Evolutionary conservation across 2,888 invertebrate genomes (phyloP), one percentile per base, ranked within the genome.

Genomic region (Cataglyphis livida): DNA sequence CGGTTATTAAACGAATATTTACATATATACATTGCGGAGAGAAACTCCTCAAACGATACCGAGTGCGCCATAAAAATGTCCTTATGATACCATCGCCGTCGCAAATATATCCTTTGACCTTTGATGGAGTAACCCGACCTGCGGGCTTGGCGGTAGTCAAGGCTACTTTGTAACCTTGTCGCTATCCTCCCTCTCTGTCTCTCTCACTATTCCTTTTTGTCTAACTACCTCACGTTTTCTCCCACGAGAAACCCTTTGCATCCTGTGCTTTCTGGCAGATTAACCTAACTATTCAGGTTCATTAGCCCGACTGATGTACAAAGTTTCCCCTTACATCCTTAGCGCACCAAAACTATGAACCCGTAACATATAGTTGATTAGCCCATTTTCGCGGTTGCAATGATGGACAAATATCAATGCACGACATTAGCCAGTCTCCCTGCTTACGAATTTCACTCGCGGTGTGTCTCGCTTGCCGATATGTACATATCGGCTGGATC

Each of bases 91-190:
- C 38, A 57, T 71, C 82, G 28, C 82, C 73, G 71, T 81, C 61
- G 65, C 64, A 84, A 73, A 83, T 82, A 82, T 81, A 65, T 73
- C 73, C 89, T 90, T 90, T 85, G 83, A 90, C 84, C 84, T 81
- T 78, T 65, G 66, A 73, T 65, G 74, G 79, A 35, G 85, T 81
- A 87, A 87, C 84, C 85, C 82, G 87, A 88, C 83, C 88, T 71
- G 84, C 73, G 84, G 84, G 62, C 83, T 51, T 51, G 78, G 38
- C 83, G 85, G 84, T 82, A 82, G 83, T 85, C 70, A n/a, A 79
- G 41, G 15, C 75, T 81, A 86, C 89, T 88, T 89, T 82, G 89
- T 87, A 84, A 90, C 86, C 90, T 88, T 79, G 81, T 64, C 75
- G 41, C 70, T 38, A 9, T 54, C 35, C 35, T 70, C 65, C n/a